Conservation (phyloP, 2,888 invertebrate species). For the Fragum whitleyi region DNA sequence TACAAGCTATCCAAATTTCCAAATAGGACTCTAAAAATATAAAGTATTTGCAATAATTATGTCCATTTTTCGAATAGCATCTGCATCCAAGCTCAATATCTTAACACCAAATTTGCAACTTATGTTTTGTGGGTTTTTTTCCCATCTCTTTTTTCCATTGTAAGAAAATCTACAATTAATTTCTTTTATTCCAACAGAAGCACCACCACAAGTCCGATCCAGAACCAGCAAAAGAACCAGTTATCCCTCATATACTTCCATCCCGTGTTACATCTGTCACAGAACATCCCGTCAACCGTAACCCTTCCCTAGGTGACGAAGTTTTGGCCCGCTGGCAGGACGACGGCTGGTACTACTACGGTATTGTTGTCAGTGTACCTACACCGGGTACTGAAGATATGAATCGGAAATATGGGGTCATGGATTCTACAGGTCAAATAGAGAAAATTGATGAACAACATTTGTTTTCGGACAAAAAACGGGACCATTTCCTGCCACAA, state of each 20-base stretch:
- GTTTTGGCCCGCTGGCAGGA: constrained; percentile 7
- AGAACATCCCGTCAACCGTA: background rate
- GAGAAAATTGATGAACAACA: background rate
- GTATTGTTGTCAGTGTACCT: background rate
- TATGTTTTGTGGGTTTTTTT: no score
- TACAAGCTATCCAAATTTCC: no score
- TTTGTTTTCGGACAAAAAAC: background rate
- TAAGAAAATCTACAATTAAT: background rate
- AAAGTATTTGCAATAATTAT: no score
- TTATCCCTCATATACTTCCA: background rate
- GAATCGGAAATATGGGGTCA: background rate
- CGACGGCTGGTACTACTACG: constrained; percentile 5
- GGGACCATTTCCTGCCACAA: background rate
- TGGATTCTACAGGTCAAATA: background rate
- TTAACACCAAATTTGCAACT: no score
- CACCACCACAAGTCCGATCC: background rate
- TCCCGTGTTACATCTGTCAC: background rate
- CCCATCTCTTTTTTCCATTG: no score
- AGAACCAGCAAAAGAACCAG: background rate
- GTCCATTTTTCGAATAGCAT: no score
- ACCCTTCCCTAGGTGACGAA: background rate
- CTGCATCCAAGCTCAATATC: no score
- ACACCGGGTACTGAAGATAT: background rate
- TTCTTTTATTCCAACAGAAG: background rate
- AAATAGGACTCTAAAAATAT: no score